Evolutionary conservation across 2,888 invertebrate genomes (phyloP).

Genomic region (Ectobius pallidus): DNA sequence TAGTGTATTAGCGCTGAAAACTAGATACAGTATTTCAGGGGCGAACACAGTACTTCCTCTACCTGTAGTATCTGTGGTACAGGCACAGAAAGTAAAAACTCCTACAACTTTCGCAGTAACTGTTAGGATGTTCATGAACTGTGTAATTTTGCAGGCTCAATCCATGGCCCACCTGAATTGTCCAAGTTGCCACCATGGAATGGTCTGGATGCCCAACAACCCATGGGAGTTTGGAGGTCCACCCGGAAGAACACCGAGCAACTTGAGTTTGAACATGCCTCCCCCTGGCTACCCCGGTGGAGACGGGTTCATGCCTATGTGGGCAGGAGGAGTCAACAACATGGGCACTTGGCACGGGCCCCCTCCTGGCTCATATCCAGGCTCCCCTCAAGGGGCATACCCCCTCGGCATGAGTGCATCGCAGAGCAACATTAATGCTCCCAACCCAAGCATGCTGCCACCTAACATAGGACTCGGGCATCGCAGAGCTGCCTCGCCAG

Average conservation of each 20-base stretch:
- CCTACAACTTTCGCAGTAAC: too few relatives aligned
- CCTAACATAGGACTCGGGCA: constrained; percentile 37
- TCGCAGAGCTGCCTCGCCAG: constrained; percentile 39
- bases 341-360: constrained; percentile 55
- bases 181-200: constrained; percentile 57
- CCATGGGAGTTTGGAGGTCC: constrained; percentile 47
- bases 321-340: constrained; percentile 42
- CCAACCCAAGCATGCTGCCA: neutral
- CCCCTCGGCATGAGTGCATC: constrained; percentile 48
- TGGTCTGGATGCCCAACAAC: constrained; percentile 44
- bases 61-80: too few relatives aligned
- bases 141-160: constrained; percentile 64
- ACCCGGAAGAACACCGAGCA: constrained; percentile 56
- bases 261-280: constrained; percentile 61
- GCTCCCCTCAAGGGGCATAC: constrained; percentile 49
- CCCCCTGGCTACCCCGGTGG: constrained; percentile 42
- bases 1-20: too few relatives aligned
- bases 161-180: constrained; percentile 73
- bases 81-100: too few relatives aligned
- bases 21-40: too few relatives aligned
- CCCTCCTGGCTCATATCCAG: constrained; percentile 46
- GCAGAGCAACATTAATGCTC: constrained; percentile 26
- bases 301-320: constrained; percentile 53
- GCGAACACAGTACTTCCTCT: too few relatives aligned
- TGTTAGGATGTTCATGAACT: too few relatives aligned